Conservation (phyloP, 2,797 vertebrate genomes). For the Tolypeutes matacus region DNA sequence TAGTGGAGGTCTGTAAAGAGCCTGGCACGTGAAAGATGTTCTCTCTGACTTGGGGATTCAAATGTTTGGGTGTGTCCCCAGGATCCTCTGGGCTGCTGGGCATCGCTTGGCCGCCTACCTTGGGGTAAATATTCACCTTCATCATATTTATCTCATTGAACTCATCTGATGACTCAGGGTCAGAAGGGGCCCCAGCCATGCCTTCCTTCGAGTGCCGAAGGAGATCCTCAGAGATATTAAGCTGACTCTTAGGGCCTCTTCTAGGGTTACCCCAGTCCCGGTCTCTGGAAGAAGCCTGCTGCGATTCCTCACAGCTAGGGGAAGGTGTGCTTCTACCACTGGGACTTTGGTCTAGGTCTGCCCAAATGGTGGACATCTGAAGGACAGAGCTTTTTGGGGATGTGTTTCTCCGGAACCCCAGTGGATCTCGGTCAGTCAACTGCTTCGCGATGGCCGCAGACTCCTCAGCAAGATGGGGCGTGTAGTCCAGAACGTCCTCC, state of each 20-base stretch:
- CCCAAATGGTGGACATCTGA: neutral
- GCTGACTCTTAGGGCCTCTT: fast-evolving
- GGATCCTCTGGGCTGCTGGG: neutral
- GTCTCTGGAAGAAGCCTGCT: no score
- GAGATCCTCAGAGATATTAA: fast-evolving
- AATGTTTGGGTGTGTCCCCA: fast-evolving
- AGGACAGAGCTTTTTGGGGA: neutral
- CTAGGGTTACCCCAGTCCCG: neutral
- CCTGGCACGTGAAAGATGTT: fast-evolving
- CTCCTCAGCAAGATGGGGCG: neutral
- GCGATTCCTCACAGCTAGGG: fast-evolving
- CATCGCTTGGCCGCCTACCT: neutral
- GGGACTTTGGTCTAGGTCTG: fast-evolving
- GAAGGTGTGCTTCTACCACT: fast-evolving
- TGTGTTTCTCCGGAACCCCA: neutral
- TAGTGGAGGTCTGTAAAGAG: fast-evolving
- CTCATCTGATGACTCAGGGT: neutral
- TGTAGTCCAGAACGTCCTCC: fast-evolving
- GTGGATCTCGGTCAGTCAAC: fast-evolving
- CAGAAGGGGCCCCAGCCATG: fast-evolving
- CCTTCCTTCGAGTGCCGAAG: fast-evolving
- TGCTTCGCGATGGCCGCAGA: neutral
- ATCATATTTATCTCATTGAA: neutral
- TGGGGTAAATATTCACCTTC: neutral
- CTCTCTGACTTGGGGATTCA: fast-evolving